Percentiles rank a stretch among this genome's conserved stretches.
These are phyloP conservation scores for Phyllotreta striolata DNA, from an alignment of 2,888 invertebrate genomes.

Conservation along the genomic window DNA sequence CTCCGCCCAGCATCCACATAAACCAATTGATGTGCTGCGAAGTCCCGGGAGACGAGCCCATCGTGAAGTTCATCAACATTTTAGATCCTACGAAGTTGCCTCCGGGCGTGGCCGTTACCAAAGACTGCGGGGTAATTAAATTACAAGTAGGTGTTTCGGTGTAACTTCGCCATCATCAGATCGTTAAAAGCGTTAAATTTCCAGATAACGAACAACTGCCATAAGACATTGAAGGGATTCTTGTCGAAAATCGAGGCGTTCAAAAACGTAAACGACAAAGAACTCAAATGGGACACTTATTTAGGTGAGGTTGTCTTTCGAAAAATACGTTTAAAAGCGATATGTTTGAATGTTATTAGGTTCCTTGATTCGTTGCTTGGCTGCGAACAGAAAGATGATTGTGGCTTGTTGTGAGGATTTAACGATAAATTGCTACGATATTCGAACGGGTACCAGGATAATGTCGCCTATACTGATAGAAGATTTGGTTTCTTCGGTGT, in stretches of 20 bases:
- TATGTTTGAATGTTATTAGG: slow-evolving; percentile 58
- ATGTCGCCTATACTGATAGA: slow-evolving; percentile 67
- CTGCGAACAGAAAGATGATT: slow-evolving; percentile 68
- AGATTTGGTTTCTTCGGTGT: slow-evolving; percentile 68
- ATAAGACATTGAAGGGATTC: slow-evolving; percentile 67
- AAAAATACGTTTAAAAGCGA: not conserved
- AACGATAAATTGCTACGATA: slow-evolving; percentile 70
- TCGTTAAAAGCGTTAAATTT: slow-evolving; percentile 27
- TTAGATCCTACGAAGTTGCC: slow-evolving; percentile 58
- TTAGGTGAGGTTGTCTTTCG: slow-evolving; percentile 62
- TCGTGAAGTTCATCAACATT: slow-evolving; percentile 58
- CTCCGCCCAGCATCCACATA: slow-evolving; percentile 58
- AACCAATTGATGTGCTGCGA: slow-evolving; percentile 60
- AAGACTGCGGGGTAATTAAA: slow-evolving; percentile 54
- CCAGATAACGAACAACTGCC: slow-evolving; percentile 58
- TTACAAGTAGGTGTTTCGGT: slow-evolving; percentile 51
- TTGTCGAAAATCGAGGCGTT: slow-evolving; percentile 67
- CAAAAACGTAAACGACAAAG: slow-evolving; percentile 66
- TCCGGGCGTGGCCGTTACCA: slow-evolving; percentile 53
- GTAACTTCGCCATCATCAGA: too few species aligned
- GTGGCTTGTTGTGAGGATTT: slow-evolving; percentile 74
- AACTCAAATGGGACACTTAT: slow-evolving; percentile 75
- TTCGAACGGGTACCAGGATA: slow-evolving; percentile 62
- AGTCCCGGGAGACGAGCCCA: slow-evolving; percentile 60
- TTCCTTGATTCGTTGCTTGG: slow-evolving; percentile 68